These are phyloP conservation scores for Pogoniulus pusillus DNA, from an alignment of 2,797 vertebrate species.

Conservation along the genomic window DNA sequence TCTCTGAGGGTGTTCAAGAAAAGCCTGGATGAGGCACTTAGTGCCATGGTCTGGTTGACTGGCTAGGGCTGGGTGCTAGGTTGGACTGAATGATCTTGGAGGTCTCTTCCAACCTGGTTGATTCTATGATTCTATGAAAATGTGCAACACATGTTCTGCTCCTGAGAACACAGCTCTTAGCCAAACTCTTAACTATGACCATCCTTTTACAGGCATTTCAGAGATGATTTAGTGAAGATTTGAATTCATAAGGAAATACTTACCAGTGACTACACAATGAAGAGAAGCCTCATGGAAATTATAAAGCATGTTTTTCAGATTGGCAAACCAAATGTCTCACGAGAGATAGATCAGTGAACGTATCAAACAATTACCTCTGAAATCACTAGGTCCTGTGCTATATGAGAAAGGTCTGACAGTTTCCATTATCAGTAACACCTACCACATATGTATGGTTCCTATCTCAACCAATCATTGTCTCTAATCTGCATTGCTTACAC, in stretches of 20 bases:
- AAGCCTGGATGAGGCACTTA: too few species aligned
- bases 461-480: constrained; percentile 35
- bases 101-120: too few species aligned
- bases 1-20: too few species aligned
- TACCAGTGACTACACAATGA: constrained; percentile 46
- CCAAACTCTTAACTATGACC: constrained; percentile 23
- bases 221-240: constrained; percentile 7
- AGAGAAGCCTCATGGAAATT: constrained; percentile 43
- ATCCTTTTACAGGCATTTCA: not conserved
- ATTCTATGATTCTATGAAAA: too few species aligned
- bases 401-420: constrained; percentile 51
- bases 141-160: not conserved
- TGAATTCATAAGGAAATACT: not conserved
- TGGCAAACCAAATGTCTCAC: constrained; percentile 40
- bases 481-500: constrained; percentile 43
- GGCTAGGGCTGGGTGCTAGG: too few species aligned
- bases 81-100: too few species aligned
- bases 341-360: constrained; percentile 52
- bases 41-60: too few species aligned
- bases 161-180: constrained; percentile 12
- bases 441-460: not conserved
- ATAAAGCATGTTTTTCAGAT: constrained; percentile 48
- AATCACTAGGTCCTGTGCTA: constrained; percentile 44
- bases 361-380: constrained; percentile 52
- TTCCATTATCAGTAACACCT: constrained; percentile 41